Percentiles rank a stretch among this genome's conserved stretches.
phyloP scores from a whole-genome alignment of 2,113 vertebrate species.

The Scomber japonicus region DNA sequence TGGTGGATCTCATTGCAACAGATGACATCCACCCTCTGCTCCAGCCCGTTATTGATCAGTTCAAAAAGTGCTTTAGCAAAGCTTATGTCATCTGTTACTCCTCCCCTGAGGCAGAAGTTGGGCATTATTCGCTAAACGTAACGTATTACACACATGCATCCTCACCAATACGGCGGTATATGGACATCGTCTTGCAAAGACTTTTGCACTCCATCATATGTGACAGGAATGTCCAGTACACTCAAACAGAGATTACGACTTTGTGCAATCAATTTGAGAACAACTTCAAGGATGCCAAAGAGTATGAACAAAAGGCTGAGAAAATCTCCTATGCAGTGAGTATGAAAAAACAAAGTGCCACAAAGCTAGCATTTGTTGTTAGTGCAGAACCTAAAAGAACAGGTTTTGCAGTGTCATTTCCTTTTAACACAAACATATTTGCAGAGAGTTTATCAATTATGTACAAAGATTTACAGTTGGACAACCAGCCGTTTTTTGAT shows the following conservation, averaged over 20 bases:
- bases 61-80: conserved; percentile 82
- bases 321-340: conserved; percentile 80
- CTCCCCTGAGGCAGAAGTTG: conserved; percentile 40
- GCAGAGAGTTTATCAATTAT: conserved; percentile 67
- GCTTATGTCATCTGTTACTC: conserved; percentile 82
- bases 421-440: conserved; percentile 83
- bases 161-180: conserved; percentile 91
- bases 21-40: conserved; percentile 91
- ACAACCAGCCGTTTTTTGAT: conserved; percentile 79
- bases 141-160: conserved; percentile 89
- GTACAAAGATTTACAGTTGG: conserved; percentile 87
- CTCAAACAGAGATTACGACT: conserved; percentile 70
- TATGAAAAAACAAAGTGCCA: conserved; percentile 80
- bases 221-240: conserved; percentile 65
- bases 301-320: conserved; percentile 80
- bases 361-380: conserved; percentile 86
- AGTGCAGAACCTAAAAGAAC: conserved; percentile 66
- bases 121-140: conserved; percentile 88
- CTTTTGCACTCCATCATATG: conserved; percentile 83
- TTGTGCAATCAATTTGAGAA: conserved; percentile 85
- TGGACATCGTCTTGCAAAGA: conserved; percentile 91
- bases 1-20: conserved; percentile 88
- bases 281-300: conserved; percentile 56
- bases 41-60: conserved; percentile 79
- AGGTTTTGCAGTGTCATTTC: conserved; percentile 86